These are phyloP conservation scores for Diadumene lineata DNA, from an alignment of 92 coral and sea anemone genomes.

Conservation along the genomic window DNA sequence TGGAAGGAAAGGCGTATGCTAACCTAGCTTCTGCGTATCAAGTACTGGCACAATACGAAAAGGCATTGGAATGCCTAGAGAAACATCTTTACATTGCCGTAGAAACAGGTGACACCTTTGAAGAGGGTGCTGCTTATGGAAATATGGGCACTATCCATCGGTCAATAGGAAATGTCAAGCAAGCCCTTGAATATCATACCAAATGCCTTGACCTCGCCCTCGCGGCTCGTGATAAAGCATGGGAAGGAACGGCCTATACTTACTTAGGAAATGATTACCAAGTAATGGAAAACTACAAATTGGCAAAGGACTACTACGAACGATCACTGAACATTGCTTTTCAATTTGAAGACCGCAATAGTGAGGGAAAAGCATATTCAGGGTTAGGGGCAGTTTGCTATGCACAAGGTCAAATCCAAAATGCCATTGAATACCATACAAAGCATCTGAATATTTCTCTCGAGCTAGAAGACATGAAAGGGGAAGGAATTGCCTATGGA, in stretches of 20 bases:
- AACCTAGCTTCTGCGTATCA: slow-evolving; percentile 3
- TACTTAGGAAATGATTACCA: slow-evolving; percentile 1
- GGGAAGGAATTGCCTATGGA: neutral
- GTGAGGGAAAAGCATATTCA: neutral
- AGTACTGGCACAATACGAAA: neutral
- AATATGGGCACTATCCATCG: slow-evolving; percentile 9
- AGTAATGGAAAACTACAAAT: neutral
- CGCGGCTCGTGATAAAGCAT: neutral
- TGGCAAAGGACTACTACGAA: slow-evolving; percentile 4
- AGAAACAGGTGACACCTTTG: neutral
- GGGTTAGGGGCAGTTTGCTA: neutral
- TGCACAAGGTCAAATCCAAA: neutral
- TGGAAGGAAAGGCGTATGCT: slow-evolving; percentile 6
- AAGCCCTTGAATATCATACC: neutral
- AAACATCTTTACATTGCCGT: neutral
- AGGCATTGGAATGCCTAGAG: neutral
- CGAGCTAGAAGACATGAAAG: neutral
- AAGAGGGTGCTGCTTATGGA: neutral
- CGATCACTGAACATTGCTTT: neutral
- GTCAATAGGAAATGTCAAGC: neutral
- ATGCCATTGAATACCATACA: slow-evolving; percentile 2
- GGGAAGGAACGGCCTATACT: neutral
- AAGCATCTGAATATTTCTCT: neutral
- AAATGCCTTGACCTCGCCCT: neutral
- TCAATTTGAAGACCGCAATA: neutral